Evolutionary conservation across 2,888 invertebrate species (phyloP).

Genomic region (Julus scandinavius): DNA sequence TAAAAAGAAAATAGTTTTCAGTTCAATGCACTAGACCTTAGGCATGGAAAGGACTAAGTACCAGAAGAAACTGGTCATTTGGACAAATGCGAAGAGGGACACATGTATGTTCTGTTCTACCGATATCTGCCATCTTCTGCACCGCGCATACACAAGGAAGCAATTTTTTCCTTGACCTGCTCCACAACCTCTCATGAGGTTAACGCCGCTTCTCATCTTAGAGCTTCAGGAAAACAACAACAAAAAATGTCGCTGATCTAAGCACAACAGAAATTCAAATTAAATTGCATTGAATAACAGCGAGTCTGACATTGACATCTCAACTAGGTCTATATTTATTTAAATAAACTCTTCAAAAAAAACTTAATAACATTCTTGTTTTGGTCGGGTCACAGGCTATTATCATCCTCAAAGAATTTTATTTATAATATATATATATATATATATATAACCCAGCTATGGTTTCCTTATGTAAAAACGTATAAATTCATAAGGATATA

Average conservation of each 20-base stretch:
- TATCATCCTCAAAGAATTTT: neutral
- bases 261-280: constrained; percentile 2
- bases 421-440: neutral
- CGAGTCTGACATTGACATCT: neutral
- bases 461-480: too few species aligned
- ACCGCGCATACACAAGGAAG: neutral
- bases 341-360: neutral
- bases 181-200: constrained; percentile 3
- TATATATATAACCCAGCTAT: neutral
- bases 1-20: too few species aligned
- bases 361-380: neutral
- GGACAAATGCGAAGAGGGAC: neutral
- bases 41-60: too few species aligned
- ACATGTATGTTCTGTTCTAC: neutral
- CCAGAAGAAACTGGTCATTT: neutral
- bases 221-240: neutral
- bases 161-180: neutral
- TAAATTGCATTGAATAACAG: neutral
- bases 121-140: neutral
- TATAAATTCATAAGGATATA: too few species aligned
- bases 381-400: neutral
- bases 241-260: neutral
- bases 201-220: neutral
- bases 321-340: constrained; percentile 11
- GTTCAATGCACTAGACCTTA: too few species aligned